Evolutionary conservation across 2,888 invertebrate genomes (phyloP), one percentile per base, ranked within the genome.

Genomic region (Trichopria drosophilae): DNA sequence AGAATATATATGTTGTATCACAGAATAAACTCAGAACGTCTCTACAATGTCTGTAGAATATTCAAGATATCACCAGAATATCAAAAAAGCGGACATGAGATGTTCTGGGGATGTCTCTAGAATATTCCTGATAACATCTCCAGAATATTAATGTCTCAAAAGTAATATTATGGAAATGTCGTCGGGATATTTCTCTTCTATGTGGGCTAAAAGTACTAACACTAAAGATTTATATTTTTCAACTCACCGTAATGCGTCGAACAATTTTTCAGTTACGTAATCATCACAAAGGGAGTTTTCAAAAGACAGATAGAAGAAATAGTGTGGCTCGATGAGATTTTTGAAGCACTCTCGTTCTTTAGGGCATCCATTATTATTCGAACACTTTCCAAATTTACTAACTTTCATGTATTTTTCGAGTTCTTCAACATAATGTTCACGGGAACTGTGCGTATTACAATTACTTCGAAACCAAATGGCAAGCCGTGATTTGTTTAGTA

Each of bases 271-370:
- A 1, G 86, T 85, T 26, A 87, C 82, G 67, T 87, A 87, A 68
- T 87, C 86, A 36, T 76, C 67, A 59, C 86, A 83, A 51, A 86
- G 76, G 9, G 86, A 85, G 69, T 88, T 87, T 71, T 88, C 88
- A 64, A 88, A 82, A 1, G 82, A 80, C 32, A 88, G 71, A 63
- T 87, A 87, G 67, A 88, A 88, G 66, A 82, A 86, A 68, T 88
- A 88, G 45, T 81, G 76, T 35, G 76, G 76, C 59, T 77, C 79
- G 16, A 80, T 45, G 70, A 76, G 62, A 71, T 75, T 78, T 28
- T 75, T 39, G 36, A 69, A 66, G 40, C 71, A 71, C 45, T 69
- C 55, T 12, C 36, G 4, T 22, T 59, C 76, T 75, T 60, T 80
- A 73, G 59, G 52, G 46, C 65, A 82, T 4, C 53, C 40, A n/a